Base-by-base conservation (phyloP, 2,888 invertebrate species). In the Onchidella celtica region DNA sequence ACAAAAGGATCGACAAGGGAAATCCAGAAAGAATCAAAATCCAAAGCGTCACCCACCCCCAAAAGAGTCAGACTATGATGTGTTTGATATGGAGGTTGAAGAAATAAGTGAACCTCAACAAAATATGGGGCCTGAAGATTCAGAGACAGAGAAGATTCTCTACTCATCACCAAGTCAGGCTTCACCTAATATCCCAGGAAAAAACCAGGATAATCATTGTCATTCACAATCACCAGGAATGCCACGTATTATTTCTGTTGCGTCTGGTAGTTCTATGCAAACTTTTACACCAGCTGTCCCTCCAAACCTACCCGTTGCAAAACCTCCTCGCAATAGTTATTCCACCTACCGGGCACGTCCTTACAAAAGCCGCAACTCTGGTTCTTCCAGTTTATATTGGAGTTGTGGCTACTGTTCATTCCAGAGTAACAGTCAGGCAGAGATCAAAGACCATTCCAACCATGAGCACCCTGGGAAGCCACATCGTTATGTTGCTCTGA, bases 371-470 rank as follows among this genome's bases (percentile, higher is more conserved):
- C 47, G 34, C 27, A 24, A 55, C 3, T 29, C 4, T 66, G 32
- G 86, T 86, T 21, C 86, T 11, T 87, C 88, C 17, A 87, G 87
- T 32, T 81, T 88, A 21, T 89, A 89, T 76, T 90, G 89, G 90
- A 88, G 87, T 69, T 90, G 90, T 86, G 89, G 88, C 14, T 90
- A 90, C 81, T 90, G 90, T 79, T 81, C 84, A 21, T 90, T 88
- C 83, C 87, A 88, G 34, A 88, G 89, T 27, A 84, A 86, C 14
- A 88, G 88, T 73, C 88, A 90, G 80, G 83, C 86, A 11, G 88
- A 88, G 78, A 85, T 90, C 3, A 90, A 90, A 79, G 84, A 86
- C 17, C 90, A 90, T 79, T 86, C 88, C 21, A 87, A 86, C 79
- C 85, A 84, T 9, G 79, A 85, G 21, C 90, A 90, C 74, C 81